Conservation (phyloP, 1,140 invertebrate species). For the Mercenaria mercenaria region DNA sequence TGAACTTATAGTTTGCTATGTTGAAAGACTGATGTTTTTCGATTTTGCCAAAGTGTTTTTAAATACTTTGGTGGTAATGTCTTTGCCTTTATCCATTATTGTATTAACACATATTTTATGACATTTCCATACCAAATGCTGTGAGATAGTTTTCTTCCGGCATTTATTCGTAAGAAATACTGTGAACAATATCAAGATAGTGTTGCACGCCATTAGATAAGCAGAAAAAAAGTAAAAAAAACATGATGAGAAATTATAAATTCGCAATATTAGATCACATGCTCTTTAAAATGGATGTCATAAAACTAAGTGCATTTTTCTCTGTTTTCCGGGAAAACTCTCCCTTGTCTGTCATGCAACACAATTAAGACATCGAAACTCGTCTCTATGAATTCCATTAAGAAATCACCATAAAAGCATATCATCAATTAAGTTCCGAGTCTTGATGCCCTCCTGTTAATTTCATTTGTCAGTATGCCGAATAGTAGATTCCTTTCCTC, state of each 20-base stretch:
- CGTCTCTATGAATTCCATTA: slow-evolving; percentile 66
- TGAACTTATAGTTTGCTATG: no score
- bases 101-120: no score
- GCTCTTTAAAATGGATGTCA: slow-evolving; percentile 46
- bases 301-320: slow-evolving; percentile 46
- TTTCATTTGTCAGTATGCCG: slow-evolving; percentile 61
- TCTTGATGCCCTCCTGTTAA: slow-evolving; percentile 61
- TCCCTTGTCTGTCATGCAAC: slow-evolving; percentile 57
- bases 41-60: no score
- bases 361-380: slow-evolving; percentile 58
- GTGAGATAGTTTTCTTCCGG: not conserved
- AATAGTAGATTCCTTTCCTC: slow-evolving; percentile 49
- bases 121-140: not conserved
- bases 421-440: slow-evolving; percentile 61
- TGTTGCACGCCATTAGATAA: not conserved
- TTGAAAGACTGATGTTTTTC: no score
- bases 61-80: no score
- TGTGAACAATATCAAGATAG: not conserved
- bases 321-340: slow-evolving; percentile 27
- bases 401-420: slow-evolving; percentile 69
- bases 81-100: no score
- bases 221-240: not conserved
- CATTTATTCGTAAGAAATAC: not conserved
- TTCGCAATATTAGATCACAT: slow-evolving; percentile 31
- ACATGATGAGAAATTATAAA: slow-evolving; percentile 42